A percentile compares a stretch with the other conserved stretches of the same genome.
These are phyloP conservation scores for Abramis brama DNA, from an alignment of 2,113 vertebrate genomes.

Conservation along the genomic window DNA sequence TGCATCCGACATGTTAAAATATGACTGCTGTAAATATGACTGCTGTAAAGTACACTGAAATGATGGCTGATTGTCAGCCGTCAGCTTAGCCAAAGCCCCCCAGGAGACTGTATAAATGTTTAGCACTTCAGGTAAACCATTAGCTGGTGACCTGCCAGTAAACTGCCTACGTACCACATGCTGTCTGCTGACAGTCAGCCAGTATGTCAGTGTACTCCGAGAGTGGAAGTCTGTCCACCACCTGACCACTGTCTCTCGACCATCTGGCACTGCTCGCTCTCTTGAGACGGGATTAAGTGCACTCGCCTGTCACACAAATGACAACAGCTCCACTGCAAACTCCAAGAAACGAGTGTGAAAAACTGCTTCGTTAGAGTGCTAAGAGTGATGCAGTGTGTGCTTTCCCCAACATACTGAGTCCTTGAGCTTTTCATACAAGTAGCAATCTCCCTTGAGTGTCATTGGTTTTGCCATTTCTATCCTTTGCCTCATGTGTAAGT, in stretches of 20 bases:
- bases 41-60: neutral
- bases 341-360: constrained; percentile 25
- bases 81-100: constrained; percentile 3
- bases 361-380: constrained; percentile 2
- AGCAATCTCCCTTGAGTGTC: constrained; percentile 7
- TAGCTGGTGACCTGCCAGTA: constrained; percentile 47
- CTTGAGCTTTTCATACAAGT: neutral
- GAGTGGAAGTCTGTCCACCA: constrained; percentile 48
- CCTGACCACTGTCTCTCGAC: constrained; percentile 53
- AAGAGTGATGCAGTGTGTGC: neutral
- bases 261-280: constrained; percentile 54
- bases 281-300: constrained; percentile 46
- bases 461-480: neutral
- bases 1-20: neutral
- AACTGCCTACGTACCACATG: constrained; percentile 48
- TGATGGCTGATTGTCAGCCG: neutral
- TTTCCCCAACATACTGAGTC: neutral
- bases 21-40: neutral
- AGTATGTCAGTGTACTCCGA: constrained; percentile 40
- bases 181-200: constrained; percentile 44
- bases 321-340: constrained; percentile 41
- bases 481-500: constrained; percentile 13
- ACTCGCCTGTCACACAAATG: constrained; percentile 38
- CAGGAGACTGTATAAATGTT: constrained; percentile 35
- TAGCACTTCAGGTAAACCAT: constrained; percentile 42